Evolutionary conservation across 2,113 vertebrate species (phyloP).

Genomic region (Pandion haliaetus): DNA sequence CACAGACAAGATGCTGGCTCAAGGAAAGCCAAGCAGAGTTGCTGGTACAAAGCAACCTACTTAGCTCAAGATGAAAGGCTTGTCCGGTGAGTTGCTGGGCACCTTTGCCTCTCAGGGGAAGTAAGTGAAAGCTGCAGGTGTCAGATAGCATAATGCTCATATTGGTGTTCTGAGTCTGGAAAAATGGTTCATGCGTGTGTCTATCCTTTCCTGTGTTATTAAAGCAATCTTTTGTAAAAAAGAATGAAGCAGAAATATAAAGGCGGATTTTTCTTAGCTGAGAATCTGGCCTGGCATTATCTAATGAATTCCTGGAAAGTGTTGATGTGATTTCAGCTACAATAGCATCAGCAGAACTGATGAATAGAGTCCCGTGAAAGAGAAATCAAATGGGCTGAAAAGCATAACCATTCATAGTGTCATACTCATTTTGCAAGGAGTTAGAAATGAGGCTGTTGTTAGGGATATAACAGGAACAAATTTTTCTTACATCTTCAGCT

Average conservation of each 20-base stretch:
- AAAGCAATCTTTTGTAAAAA: not conserved
- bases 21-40: not conserved
- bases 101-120: rapidly evolving
- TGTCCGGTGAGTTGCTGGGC: rapidly evolving
- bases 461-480: not conserved
- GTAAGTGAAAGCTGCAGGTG: not conserved
- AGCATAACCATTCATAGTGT: not conserved
- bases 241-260: not conserved
- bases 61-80: not conserved
- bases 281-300: not conserved
- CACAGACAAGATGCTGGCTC: not conserved
- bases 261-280: not conserved
- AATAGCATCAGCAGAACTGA: not conserved
- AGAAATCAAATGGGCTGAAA: not conserved
- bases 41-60: not conserved
- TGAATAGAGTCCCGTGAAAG: not conserved
- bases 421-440: not conserved
- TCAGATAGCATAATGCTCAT: not conserved
- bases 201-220: not conserved
- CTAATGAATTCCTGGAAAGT: not conserved
- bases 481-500: not conserved
- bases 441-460: not conserved
- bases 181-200: not conserved
- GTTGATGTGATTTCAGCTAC: not conserved
- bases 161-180: not conserved